Base-by-base conservation (phyloP, 2,888 invertebrate genomes). In the Amblyteles armatorius region DNA sequence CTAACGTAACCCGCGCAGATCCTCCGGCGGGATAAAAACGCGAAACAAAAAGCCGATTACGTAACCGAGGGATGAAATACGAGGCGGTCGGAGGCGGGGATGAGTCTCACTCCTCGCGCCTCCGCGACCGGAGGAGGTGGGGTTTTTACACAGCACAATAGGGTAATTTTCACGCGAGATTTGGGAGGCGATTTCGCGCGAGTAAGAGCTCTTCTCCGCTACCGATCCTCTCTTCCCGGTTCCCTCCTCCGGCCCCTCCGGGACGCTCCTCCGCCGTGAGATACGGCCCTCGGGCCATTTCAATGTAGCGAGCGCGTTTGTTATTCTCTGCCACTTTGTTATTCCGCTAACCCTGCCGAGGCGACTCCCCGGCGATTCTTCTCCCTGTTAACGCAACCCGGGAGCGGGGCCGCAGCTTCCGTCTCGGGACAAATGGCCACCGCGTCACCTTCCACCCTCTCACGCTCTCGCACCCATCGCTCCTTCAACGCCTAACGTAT, bases 161-260 rank as follows among this genome's bases (percentile, higher is more conserved):
- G 94, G 93, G 93, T 93, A 94, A 94, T 94, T 93, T 93, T 94
- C 94, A 93, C 94, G 94, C 93, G 93, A 93, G 93, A 93, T 94
- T 94, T 94, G 93, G 92, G 91, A 93, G 91, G 92, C 92, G 93
- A 93, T 93, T 91, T 92, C 89, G 90, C 91, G 91, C 88, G 89
- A 91, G 89, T 89, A 84, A 86, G 72, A 85, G 87, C 88, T 60
- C 74, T 52, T 52, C 52, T 19, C 71, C 40, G 71, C 52, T n/a
- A 71, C 40, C 73, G 71, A 78, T 78, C 71, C 44, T 71, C 80
- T 48, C 55, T 33, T 44, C 36, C 13, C 78, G 63, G 33, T 65
- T 52, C 44, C 80, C 68, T 40, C 57, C 55, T 13, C 22, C 48
- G 55, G 33, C n/a, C 7, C 52, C 50, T 36, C 7, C 76, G 65